Conservation (phyloP, 2,888 invertebrate genomes). For the Netelia virgata region DNA sequence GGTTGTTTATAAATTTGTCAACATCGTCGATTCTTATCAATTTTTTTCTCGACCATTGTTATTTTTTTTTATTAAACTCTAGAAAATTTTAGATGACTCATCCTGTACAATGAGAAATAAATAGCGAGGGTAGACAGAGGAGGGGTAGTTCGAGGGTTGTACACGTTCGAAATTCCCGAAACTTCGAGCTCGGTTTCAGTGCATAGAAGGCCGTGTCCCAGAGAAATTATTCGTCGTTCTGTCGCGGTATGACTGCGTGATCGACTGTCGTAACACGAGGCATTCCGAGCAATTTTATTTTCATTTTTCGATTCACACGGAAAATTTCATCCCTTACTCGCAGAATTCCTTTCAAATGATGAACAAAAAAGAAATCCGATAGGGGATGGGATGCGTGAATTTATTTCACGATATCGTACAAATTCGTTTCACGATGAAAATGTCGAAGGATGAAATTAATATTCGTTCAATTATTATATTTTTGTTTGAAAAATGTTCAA, state of each 20-base stretch:
- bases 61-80: too few species aligned
- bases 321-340: not conserved
- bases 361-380: too few species aligned
- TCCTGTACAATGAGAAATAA: not conserved
- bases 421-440: too few species aligned
- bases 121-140: not conserved
- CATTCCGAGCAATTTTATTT: conserved; percentile 26
- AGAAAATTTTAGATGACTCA: not conserved
- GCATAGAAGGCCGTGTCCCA: not conserved
- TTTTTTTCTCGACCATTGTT: too few species aligned
- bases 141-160: conserved; percentile 11
- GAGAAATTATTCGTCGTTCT: conserved; percentile 34
- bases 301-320: not conserved
- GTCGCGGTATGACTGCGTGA: conserved; percentile 18
- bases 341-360: not conserved
- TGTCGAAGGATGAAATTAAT: too few species aligned
- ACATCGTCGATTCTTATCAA: too few species aligned
- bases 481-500: too few species aligned
- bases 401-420: too few species aligned
- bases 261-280: conserved; percentile 40
- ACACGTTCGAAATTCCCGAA: conserved; percentile 50
- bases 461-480: too few species aligned
- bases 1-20: too few species aligned
- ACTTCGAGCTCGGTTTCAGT: conserved; percentile 25
- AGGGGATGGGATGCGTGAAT: too few species aligned